Base-by-base conservation (phyloP, 2,888 invertebrate genomes). In the Latheticus oryzae region DNA sequence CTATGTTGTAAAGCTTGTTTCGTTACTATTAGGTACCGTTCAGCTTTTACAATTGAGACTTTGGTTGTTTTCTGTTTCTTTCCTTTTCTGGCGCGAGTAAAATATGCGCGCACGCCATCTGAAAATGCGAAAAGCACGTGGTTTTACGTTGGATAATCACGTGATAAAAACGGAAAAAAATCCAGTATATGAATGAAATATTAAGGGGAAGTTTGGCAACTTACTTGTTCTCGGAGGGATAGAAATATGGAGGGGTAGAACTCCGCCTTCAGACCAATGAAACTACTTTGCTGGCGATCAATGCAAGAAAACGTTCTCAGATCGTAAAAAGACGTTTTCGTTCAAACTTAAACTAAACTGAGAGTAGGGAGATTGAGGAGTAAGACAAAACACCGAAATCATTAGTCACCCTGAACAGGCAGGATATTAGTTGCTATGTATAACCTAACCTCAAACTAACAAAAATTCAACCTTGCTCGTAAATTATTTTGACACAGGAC, bases 261-360 rank as follows among this genome's bases (percentile, higher is more conserved):
- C 76, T 72, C 76, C 78, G 78, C 79, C 79, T 73, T 70, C 67
- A 63, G 66, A 68, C 79, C 79, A 79, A 79, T 79, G 70, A 67
- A 63, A 71, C 64, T 58, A 55, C 61, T 66, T 64, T 62, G 24
- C 62, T 48, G 54, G 32, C 69, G 77, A 78, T 79, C 79, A 74
- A 78, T 78, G 73, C 76, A 79, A 79, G 79, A 79, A 79, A 79
- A 77, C 73, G 67, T 74, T 78, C 79, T 79, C 74, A 78, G 79
- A 76, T 75, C 68, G 75, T 76, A 79, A 78, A 79, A 79, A 79
- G 79, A 79, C 78, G 78, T 77, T 78, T 73, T 73, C 73, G 74
- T 77, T 75, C 65, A 26, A 53, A 58, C 33, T 53, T 68, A 63
- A 76, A 76, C 75, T 76, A 75, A 73, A 65, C 56, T 57, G 17